These are phyloP conservation scores for Caenorhabditis panamensis DNA, from an alignment of 2,888 invertebrate genomes.

Conservation along the genomic window DNA sequence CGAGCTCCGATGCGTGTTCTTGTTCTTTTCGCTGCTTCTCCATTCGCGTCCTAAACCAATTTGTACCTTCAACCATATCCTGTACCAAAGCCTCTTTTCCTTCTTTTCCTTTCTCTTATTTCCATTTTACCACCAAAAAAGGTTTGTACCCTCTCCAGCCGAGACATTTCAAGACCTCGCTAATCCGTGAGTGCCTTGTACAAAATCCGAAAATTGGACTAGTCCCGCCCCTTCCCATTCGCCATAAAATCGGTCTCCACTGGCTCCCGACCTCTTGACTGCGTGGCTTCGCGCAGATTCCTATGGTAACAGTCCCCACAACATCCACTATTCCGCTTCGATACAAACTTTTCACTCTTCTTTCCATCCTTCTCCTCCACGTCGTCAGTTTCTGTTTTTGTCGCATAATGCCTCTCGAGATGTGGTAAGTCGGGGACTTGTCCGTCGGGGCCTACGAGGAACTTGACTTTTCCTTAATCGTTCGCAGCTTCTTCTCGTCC, in stretches of 20 bases:
- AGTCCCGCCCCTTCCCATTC: not conserved
- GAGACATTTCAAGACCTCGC: not conserved
- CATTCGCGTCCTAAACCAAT: not conserved
- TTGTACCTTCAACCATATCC: not conserved
- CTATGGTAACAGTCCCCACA: not conserved
- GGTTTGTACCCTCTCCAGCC: not conserved
- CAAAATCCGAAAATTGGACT: not conserved
- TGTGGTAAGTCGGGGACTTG: not conserved
- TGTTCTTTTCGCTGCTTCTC: not conserved
- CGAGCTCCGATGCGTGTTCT: too few species aligned
- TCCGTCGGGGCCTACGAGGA: not conserved
- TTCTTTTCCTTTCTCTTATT: not conserved
- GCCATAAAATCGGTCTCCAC: not conserved
- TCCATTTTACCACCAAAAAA: not conserved
- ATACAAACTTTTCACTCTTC: not conserved
- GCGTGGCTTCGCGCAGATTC: not conserved
- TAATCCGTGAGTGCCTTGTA: not conserved
- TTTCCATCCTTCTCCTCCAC: not conserved
- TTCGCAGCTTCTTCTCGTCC: not conserved
- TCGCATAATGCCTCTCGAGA: not conserved
- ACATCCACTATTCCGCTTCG: not conserved
- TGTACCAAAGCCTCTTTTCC: not conserved
- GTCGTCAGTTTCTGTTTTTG: not conserved
- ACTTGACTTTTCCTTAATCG: constrained; percentile 2
- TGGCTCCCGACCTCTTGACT: not conserved